Conservation (phyloP, 2,888 invertebrate genomes). For the Hofmannophila pseudospretella region DNA sequence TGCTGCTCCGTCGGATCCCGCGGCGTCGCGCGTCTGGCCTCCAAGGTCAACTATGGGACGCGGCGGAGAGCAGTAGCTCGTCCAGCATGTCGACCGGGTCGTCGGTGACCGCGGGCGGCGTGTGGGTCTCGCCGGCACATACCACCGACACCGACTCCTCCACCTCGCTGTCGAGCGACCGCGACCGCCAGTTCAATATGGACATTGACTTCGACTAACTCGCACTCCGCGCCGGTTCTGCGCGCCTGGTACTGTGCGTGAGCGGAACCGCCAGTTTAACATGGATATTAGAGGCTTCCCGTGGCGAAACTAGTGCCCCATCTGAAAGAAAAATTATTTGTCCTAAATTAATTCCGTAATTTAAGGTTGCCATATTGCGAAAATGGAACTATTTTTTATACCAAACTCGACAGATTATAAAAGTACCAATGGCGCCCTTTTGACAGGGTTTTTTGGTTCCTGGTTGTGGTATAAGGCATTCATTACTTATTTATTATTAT, state of each 20-base stretch:
- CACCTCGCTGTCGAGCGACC: conserved; percentile 33
- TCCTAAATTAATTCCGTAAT: too few species aligned
- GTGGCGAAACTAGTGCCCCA: too few species aligned
- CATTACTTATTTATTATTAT: too few species aligned
- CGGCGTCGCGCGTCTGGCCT: conserved; percentile 6
- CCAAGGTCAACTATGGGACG: conserved; percentile 8
- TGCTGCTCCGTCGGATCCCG: conserved; percentile 30
- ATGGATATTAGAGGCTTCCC: too few species aligned
- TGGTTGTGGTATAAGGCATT: too few species aligned
- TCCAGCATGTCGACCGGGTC: conserved; percentile 23
- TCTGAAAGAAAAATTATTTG: too few species aligned
- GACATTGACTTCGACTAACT: conserved; percentile 65
- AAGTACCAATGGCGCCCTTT: too few species aligned
- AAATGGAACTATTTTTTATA: too few species aligned
- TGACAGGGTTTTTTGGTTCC: too few species aligned
- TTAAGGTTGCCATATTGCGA: too few species aligned
- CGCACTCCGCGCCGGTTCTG: conserved; percentile 15
- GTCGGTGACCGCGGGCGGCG: conserved; percentile 29
- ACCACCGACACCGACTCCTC: conserved; percentile 19
- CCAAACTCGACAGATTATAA: too few species aligned
- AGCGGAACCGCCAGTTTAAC: too few species aligned
- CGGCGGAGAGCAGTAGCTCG: conserved; percentile 17
- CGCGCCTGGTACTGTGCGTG: conserved; percentile 4
- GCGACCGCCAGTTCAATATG: conserved; percentile 59
- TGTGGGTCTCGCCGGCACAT: conserved; percentile 28